Evolutionary conservation across 2,113 vertebrate species (phyloP).

Genomic region (Sciurus niger): DNA sequence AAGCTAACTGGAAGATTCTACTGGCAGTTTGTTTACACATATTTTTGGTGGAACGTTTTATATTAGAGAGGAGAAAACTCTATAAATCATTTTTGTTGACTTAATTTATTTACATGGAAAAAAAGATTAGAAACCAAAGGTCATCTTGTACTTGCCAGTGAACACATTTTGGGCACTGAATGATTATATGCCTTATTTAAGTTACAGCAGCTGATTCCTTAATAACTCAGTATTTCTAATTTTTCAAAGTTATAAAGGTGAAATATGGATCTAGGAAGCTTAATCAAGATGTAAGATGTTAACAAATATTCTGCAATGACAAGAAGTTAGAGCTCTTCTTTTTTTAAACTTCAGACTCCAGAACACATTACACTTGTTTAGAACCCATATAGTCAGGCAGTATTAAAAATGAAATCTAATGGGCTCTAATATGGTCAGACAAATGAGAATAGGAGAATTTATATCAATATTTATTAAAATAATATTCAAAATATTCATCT

Average conservation of each 20-base stretch:
- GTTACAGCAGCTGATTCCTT: not conserved
- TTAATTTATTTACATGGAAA: conserved; percentile 42
- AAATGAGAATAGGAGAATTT: not conserved
- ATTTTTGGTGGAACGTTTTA: conserved; percentile 39
- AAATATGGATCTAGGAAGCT: not conserved
- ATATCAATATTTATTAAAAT: conserved; percentile 1
- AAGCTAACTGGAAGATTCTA: not conserved
- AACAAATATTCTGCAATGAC: not conserved
- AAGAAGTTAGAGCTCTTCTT: not conserved
- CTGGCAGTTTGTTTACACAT: not conserved
- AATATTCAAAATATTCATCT: conserved; percentile 32
- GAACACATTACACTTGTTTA: not conserved
- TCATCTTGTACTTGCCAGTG: not conserved
- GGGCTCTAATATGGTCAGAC: not conserved
- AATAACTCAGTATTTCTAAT: not conserved
- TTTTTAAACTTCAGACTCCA: not conserved
- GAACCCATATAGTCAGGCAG: not conserved
- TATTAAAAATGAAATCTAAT: conserved; percentile 1
- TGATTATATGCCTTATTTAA: conserved; percentile 3
- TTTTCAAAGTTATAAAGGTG: conserved; percentile 38
- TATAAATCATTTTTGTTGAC: conserved; percentile 46
- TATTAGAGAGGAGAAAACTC: conserved; percentile 11
- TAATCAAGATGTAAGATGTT: conserved; percentile 8
- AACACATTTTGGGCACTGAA: conserved; percentile 32
- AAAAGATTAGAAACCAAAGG: conserved; percentile 4